Conservation (phyloP, 1,140 invertebrate genomes). For the Oreohelix idahoensis region DNA sequence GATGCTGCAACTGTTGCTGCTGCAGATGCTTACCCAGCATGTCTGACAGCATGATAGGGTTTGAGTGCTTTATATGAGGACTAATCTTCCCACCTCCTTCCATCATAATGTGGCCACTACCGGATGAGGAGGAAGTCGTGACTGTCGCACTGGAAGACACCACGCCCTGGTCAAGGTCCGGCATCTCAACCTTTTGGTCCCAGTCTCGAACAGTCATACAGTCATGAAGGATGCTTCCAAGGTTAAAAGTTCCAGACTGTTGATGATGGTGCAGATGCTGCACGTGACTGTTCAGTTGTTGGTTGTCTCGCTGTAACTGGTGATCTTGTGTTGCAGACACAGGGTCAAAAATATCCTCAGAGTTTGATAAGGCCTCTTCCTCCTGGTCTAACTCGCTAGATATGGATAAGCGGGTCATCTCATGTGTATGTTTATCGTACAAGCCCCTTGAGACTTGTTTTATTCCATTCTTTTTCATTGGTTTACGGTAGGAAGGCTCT, state of each 20-base stretch:
- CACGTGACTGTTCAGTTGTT: not conserved
- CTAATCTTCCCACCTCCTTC: not conserved
- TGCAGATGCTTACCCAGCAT: not conserved
- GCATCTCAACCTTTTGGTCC: conserved; percentile 22
- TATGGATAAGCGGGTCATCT: not conserved
- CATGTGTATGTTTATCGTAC: not conserved
- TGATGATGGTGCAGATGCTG: not conserved
- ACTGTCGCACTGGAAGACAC: not conserved
- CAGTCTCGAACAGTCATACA: conserved; percentile 39
- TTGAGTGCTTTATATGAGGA: not conserved
- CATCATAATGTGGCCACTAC: not conserved
- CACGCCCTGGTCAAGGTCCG: not conserved
- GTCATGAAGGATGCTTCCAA: conserved; percentile 37
- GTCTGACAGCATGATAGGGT: not conserved
- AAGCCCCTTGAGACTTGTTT: not conserved
- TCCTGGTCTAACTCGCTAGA: conserved; percentile 29
- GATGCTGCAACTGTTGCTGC: conserved; percentile 9
- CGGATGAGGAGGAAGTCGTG: not conserved
- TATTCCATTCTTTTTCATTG: conserved; percentile 8
- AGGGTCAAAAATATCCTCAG: not conserved
- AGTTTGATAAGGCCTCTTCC: not conserved
- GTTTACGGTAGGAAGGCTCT: conserved; percentile 16
- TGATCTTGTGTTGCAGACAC: not conserved
- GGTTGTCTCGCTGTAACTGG: not conserved
- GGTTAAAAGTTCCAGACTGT: conserved; percentile 14